Base-by-base conservation (phyloP, 2,113 vertebrate species). In the Oncorhynchus gorbuscha region DNA sequence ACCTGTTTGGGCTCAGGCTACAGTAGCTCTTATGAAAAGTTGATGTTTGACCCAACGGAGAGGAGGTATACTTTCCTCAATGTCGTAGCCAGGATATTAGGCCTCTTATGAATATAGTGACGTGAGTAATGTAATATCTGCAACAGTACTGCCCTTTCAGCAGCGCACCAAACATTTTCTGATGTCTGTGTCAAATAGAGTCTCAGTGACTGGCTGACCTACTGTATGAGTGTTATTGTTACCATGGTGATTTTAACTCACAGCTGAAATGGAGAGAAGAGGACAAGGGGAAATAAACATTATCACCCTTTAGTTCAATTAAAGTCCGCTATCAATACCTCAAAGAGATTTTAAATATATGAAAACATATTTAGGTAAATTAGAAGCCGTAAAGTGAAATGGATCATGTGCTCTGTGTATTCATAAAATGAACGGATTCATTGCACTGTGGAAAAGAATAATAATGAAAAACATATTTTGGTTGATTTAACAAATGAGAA, bases 331-430 rank as follows among this genome's bases (percentile, higher is more conserved):
- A 24, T 14, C 6, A 9, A 22, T 62, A n/a, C 7, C n/a, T 62
- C 20, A 45, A 82, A 78, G 76, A 87, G 85, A 85, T 78, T 71
- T 86, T 80, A 90, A 90, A 83, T 75, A 81, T 75, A 83, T 83
- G 80, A 91, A 90, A 90, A 72, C 64, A 83, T 85, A 85, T 89
- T 88, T 85, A 69, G 85, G 75, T 81, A 82, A 89, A 92, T 92
- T 87, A 90, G 84, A 85, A 89, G 89, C 86, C 90, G 87, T 90
- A 90, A 92, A 87, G 81, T 87, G 83, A 79, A 84, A 86, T 88
- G 87, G 90, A 85, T 89, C 86, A 84, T 84, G 35, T 59, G 51
- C 51, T 71, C 59, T 30, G n/a, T 13, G 48, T 28, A 13, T 61
- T n/a, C 22, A 30, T 35, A 58, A 16, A 39, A 59, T 30, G 59